These are phyloP conservation scores for Sebastes paucispinis DNA, from an alignment of 2,797 vertebrate genomes.

Conservation along the genomic window DNA sequence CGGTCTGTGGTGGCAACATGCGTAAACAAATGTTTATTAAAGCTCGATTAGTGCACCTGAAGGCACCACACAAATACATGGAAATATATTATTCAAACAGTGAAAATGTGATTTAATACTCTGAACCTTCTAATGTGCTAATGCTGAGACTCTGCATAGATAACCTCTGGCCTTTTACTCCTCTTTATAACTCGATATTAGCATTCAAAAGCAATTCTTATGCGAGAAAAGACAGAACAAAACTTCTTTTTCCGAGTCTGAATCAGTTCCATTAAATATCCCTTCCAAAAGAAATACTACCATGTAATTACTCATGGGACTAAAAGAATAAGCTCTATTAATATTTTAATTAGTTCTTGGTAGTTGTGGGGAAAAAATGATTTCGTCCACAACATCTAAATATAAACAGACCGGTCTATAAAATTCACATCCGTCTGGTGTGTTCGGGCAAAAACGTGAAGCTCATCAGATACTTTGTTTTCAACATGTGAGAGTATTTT, in stretches of 20 bases:
- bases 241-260: neutral
- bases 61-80: neutral
- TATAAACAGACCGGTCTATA: neutral
- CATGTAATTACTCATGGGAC: neutral
- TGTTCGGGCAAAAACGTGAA: constrained; percentile 2
- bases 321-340: neutral
- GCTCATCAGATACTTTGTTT: neutral
- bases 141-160: constrained; percentile 25
- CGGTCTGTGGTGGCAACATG: neutral
- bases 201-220: constrained; percentile 20
- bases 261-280: constrained; percentile 9
- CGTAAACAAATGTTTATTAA: constrained; percentile 8
- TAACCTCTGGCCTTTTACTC: neutral
- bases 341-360: constrained; percentile 4
- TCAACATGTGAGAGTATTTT: neutral
- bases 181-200: neutral
- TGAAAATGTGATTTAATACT: neutral
- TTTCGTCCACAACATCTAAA: neutral
- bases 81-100: neutral
- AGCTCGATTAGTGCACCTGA: neutral
- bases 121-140: constrained; percentile 1
- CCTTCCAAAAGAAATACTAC: neutral
- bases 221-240: neutral
- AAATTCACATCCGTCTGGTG: neutral
- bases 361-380: fast-evolving